These are phyloP conservation scores for Zosterops lateralis DNA, from an alignment of 2,113 vertebrate species.

Conservation along the genomic window DNA sequence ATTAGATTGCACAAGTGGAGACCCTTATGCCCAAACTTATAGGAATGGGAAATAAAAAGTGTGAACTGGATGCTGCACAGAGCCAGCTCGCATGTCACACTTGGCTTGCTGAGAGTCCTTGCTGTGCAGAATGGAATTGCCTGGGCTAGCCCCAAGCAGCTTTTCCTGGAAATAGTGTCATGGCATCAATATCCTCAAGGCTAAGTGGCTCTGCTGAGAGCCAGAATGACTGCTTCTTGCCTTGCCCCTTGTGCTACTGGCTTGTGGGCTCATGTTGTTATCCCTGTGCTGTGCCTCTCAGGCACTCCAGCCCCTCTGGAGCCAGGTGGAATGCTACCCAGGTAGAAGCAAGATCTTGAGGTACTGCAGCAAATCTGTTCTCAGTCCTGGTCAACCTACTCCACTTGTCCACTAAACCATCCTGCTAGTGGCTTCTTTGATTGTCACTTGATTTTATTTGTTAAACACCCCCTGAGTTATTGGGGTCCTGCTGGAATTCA, in stretches of 20 bases:
- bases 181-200: not conserved
- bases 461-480: not conserved
- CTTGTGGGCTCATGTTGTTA: not conserved
- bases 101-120: not conserved
- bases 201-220: not conserved
- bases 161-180: not conserved
- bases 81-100: conserved; percentile 9
- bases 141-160: not conserved
- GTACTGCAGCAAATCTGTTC: not conserved
- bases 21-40: not conserved
- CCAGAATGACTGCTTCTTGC: not conserved
- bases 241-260: not conserved
- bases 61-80: not conserved
- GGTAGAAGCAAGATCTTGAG: not conserved
- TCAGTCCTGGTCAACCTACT: not conserved
- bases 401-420: not conserved
- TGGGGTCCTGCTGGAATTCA: not conserved
- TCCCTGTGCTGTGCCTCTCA: not conserved
- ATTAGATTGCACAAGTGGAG: not conserved
- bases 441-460: not conserved
- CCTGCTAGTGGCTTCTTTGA: not conserved
- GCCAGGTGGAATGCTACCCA: not conserved
- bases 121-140: conserved; percentile 8
- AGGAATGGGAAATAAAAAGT: conserved; percentile 28
- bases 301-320: not conserved